Base-by-base conservation (phyloP, 2,113 vertebrate genomes). In the Colius striatus region DNA sequence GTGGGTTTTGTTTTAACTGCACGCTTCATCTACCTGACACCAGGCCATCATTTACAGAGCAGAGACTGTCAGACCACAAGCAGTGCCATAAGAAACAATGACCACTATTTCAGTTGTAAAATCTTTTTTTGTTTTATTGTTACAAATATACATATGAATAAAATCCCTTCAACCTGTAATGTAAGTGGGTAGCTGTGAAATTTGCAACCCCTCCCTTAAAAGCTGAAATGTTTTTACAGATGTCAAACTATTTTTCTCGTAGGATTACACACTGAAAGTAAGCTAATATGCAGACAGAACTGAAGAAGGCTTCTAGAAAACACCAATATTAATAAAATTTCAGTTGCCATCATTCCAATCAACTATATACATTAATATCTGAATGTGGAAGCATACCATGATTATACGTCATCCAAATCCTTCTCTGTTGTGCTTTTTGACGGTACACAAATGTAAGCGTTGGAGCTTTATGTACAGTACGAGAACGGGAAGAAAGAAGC, bases 81-180 rank as follows among this genome's bases (percentile, higher is more conserved):
- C 2, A 87, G 20, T 8, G 10, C 45, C 18, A 6, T 34, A 96
- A 93, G 38, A 91, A 95, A 73, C 3, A 13, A 55, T 74, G 48
- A 92, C 72, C 21, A 78, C 25, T 51, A 80, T 90, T 94, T 94
- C 97, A 97, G 96, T 97, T 99, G 98, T 98, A 99, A 99, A 99
- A 98, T 98, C 96, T 97, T 98, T 99, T 95, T 97, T 12, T 41
- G 38, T 41, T 71, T 99, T 99, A 99, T 99, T 98, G 98, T 96
- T 98, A 98, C 98, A 99, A 99, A 98, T 98, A 98, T 98, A 98
- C 98, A 98, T 98, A 98, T 97, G 97, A 98, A 98, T 98, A 98
- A 98, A 98, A 98, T 98, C 96, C 97, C 94, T 96, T 97, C 98
- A 94, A 97, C 96, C 95, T 97, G 97, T 97, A 97, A 97, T 95